These are phyloP conservation scores for Indri indri DNA, from an alignment of 2,113 vertebrate species.

Conservation along the genomic window DNA sequence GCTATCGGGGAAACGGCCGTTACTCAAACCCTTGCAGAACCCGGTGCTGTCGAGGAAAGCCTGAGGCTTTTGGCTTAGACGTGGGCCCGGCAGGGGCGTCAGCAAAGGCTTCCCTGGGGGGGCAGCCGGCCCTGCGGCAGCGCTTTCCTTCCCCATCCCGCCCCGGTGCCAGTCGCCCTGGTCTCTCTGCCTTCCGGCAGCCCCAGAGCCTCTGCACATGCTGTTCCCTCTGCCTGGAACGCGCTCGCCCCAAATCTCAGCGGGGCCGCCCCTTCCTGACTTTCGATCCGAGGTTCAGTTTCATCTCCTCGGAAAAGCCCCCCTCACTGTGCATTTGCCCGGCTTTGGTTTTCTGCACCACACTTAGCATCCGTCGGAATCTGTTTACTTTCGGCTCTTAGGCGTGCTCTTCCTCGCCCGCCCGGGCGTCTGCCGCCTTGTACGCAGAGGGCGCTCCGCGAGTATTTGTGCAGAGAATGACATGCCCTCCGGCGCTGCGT, in stretches of 20 bases:
- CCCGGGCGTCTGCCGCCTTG: background rate
- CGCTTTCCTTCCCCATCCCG: rapidly evolving
- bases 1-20: rapidly evolving
- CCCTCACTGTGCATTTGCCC: background rate
- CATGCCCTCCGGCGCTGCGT: rapidly evolving
- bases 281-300: background rate
- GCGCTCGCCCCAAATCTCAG: background rate
- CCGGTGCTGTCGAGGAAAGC: background rate
- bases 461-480: background rate
- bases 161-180: background rate
- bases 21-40: background rate
- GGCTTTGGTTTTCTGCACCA: too few relatives aligned
- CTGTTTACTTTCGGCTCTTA: background rate
- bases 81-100: background rate
- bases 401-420: background rate
- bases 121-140: rapidly evolving
- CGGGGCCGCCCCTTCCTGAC: background rate
- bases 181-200: background rate
- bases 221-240: background rate
- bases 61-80: background rate
- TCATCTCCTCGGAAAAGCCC: background rate
- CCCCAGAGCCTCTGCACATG: background rate
- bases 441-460: background rate
- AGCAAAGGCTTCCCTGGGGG: background rate
- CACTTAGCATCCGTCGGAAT: too few relatives aligned